These are phyloP conservation scores for Anguilla marmorata DNA, from an alignment of 2,797 vertebrate genomes.

Conservation along the genomic window DNA sequence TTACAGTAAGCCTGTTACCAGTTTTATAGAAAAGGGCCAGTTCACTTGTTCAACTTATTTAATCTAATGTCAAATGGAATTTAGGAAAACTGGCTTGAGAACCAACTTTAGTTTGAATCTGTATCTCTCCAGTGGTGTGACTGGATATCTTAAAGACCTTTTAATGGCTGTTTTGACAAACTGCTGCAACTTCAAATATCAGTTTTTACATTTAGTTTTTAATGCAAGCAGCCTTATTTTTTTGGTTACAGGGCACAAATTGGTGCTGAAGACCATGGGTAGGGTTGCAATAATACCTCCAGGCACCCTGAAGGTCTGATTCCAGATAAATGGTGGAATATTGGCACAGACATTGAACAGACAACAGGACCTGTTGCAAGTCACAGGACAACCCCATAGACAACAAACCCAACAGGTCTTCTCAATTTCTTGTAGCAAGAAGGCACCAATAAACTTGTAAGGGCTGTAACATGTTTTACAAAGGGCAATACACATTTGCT, in stretches of 20 bases:
- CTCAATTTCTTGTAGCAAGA: slow-evolving; percentile 49
- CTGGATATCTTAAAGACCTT: not conserved
- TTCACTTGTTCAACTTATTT: not conserved
- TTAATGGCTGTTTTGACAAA: not conserved
- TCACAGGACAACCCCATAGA: slow-evolving; percentile 26
- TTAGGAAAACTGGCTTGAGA: not conserved
- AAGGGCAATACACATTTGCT: slow-evolving; percentile 30
- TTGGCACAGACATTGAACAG: not conserved
- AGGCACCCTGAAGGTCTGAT: not conserved
- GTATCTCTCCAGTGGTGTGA: not conserved
- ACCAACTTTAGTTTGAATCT: not conserved
- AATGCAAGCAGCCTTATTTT: not conserved
- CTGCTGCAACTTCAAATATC: not conserved
- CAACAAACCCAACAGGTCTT: slow-evolving; percentile 41
- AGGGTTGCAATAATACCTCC: not conserved
- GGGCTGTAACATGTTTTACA: slow-evolving; percentile 26
- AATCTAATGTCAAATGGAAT: not conserved
- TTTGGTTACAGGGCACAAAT: not conserved
- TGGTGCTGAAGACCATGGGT: slow-evolving; percentile 13
- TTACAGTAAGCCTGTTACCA: not conserved
- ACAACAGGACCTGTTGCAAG: not conserved
- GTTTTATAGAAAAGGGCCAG: not conserved
- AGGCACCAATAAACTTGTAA: slow-evolving; percentile 40
- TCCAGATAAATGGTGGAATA: not conserved
- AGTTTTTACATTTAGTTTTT: not conserved